Base-by-base conservation (phyloP, 2,113 vertebrate genomes). In the Hydropotes inermis region DNA sequence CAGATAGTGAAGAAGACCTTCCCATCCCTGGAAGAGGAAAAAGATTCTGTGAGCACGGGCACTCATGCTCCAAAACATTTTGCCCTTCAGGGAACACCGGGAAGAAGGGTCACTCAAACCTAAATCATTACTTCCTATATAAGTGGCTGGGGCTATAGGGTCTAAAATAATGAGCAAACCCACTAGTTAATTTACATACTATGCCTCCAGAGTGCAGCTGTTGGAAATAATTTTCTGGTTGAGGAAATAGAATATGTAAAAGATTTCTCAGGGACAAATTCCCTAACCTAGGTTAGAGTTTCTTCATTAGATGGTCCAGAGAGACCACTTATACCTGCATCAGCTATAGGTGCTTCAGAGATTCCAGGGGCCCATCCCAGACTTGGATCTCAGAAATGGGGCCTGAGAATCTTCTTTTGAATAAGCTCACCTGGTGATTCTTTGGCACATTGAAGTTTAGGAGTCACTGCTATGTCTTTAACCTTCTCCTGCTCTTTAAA, bases 161-260 rank as follows among this genome's bases (percentile, higher is more conserved):
- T 25, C 10, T n/a, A 74, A 94, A 94, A 30, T 25, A 45, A 57
- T 28, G 64, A 91, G 54, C 33, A 83, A 17, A 89, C 61, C 61
- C 92, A 87, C 58, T 28, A 36, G 39, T 67, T 93, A 52, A 94
- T 87, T 33, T 91, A 47, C 33, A 79, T 2, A 10, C 39, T 39
- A 21, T 0, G 25, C 30, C 47, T 96, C 55, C 54, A 58, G 55
- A 94, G 57, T 81, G 60, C 36, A 86, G 70, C 87, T 87, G 47
- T 92, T 94, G 50, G 55, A 95, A 96, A 83, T 60, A 88, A 93
- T 78, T 57, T 92, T 84, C 61, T 88, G 45, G 81, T 61, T 96
- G 82, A 87, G 81, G 67, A 91, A 87, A 82, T 0, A 86, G 39
- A 87, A 47, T 45, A 55, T 15, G 6, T 86, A 81, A 88, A 70